Conservation (phyloP, 2,888 invertebrate genomes). For the Cephonodes hylas region DNA sequence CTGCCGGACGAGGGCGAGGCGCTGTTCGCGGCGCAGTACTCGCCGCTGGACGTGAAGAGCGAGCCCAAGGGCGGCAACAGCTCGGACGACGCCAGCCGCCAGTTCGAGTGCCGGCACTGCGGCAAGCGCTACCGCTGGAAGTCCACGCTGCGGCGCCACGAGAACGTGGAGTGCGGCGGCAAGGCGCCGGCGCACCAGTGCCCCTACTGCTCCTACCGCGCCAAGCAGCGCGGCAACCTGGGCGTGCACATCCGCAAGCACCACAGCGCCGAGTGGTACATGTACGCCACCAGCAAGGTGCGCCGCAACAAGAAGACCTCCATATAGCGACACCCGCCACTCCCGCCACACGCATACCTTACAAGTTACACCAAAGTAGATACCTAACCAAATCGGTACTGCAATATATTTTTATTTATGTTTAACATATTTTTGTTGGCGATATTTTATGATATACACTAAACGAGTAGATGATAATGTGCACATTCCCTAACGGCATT, state of each 20-base stretch:
- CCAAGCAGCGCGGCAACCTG: constrained; percentile 90
- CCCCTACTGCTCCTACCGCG: constrained; percentile 88
- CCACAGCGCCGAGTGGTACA: constrained; percentile 82
- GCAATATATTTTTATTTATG: constrained; percentile 75
- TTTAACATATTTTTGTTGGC: constrained; percentile 66
- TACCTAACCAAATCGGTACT: constrained; percentile 78
- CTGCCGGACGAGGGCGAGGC: constrained; percentile 69
- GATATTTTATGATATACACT: constrained; percentile 71
- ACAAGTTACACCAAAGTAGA: constrained; percentile 80
- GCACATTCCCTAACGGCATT: constrained; percentile 78
- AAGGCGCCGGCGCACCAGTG: constrained; percentile 91
- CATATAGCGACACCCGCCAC: constrained; percentile 31
- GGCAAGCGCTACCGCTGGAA: constrained; percentile 94
- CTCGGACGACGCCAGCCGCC: constrained; percentile 79
- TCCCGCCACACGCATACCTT: constrained; percentile 26
- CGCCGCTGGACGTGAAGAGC: constrained; percentile 24
- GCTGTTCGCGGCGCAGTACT: constrained; percentile 41
- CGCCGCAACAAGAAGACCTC: constrained; percentile 73
- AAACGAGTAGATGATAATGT: constrained; percentile 61
- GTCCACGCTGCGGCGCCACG: constrained; percentile 90
- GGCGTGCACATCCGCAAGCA: constrained; percentile 91
- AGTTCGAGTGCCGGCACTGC: constrained; percentile 91
- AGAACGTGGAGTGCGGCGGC: constrained; percentile 91
- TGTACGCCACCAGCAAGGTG: constrained; percentile 75
- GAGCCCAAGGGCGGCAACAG: constrained; percentile 43